Evolutionary conservation across 2,888 invertebrate genomes (phyloP).

Genomic region (Eristalinus sepulchralis): DNA sequence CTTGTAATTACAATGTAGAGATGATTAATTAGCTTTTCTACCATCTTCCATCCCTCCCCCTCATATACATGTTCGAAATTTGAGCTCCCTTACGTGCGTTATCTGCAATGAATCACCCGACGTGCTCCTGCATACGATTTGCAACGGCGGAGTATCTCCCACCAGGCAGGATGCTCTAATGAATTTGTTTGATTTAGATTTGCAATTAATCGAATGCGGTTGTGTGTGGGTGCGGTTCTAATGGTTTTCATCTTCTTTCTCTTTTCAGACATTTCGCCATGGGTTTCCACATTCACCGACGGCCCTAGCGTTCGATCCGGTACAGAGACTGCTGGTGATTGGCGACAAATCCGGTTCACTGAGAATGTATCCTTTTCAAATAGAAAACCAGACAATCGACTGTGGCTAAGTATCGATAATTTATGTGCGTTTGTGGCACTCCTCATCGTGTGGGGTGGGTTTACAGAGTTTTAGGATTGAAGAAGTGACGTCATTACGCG

Average conservation of each 20-base stretch:
- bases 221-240: background rate
- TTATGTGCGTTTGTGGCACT: background rate
- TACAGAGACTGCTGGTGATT: slow-evolving; percentile 97
- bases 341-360: slow-evolving; percentile 97
- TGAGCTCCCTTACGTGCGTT: slow-evolving; percentile 33
- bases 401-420: background rate
- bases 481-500: too few species aligned
- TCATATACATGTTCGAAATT: background rate
- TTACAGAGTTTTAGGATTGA: too few species aligned
- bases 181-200: slow-evolving; percentile 26
- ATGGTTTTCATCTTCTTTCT: slow-evolving; percentile 75
- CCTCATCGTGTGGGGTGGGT: background rate
- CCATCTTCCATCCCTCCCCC: background rate
- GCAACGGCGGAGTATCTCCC: background rate
- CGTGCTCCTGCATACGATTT: slow-evolving; percentile 36
- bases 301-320: slow-evolving; percentile 98
- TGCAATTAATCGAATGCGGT: slow-evolving; percentile 5
- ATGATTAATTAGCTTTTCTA: slow-evolving; percentile 45
- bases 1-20: slow-evolving; percentile 29
- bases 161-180: background rate
- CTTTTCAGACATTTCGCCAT: slow-evolving; percentile 96
- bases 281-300: slow-evolving; percentile 99
- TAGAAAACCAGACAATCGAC: slow-evolving; percentile 17
- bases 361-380: slow-evolving; percentile 94
- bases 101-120: slow-evolving; percentile 35